A percentile compares a stretch with the other conserved stretches of the same genome.
phyloP scores from a whole-genome alignment of 92 coral and sea anemone species.

The Porites lobata region DNA sequence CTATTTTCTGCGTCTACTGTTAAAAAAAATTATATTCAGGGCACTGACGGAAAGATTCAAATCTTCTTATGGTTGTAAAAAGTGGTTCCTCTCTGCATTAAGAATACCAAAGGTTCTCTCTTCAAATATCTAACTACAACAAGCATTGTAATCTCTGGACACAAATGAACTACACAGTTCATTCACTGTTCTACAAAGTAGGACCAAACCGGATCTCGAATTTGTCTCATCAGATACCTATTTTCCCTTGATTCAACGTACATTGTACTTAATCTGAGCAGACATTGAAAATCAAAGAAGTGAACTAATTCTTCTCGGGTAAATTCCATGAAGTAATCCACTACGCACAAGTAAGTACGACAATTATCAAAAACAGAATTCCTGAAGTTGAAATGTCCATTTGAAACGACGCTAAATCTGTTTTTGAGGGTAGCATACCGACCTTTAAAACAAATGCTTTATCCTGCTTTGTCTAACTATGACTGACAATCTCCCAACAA shows the following conservation, averaged over 20 bases:
- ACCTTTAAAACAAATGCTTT: too few species aligned
- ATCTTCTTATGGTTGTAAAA: conserved; percentile 2
- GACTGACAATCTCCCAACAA: too few species aligned
- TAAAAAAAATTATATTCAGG: too few species aligned
- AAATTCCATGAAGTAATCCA: neutral
- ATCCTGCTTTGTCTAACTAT: too few species aligned
- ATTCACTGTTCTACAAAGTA: conserved; percentile 6
- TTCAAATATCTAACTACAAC: conserved; percentile 26
- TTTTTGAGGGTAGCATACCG: neutral
- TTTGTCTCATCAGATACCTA: neutral
- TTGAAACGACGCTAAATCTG: neutral
- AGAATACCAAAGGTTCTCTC: conserved; percentile 22
- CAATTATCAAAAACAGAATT: neutral
- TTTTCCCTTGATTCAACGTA: neutral
- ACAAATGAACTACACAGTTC: neutral
- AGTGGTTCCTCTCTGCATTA: conserved; percentile 26
- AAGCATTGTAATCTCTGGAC: conserved; percentile 23
- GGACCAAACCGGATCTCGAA: conserved; percentile 37
- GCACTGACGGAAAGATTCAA: conserved; percentile 6
- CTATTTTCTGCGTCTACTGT: too few species aligned
- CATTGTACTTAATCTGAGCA: neutral
- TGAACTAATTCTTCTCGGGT: neutral
- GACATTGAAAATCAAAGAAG: neutral
- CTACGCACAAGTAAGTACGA: neutral
- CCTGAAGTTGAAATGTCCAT: neutral